Evolutionary conservation across 2,797 vertebrate genomes (phyloP).

Genomic region (Gymnocypris eckloni): DNA sequence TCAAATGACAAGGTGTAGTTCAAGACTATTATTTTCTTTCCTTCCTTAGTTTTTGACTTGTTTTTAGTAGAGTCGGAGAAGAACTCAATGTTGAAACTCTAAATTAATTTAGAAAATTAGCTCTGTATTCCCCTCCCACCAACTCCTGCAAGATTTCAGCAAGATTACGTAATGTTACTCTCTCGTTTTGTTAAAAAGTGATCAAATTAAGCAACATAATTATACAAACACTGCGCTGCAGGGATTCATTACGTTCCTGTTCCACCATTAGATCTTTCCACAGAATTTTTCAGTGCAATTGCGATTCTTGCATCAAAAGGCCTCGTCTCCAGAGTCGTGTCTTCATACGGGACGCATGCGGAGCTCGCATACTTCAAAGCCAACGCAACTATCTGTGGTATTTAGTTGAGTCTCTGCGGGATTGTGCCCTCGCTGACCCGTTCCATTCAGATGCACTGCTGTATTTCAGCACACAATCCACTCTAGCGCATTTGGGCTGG

Average conservation of each 20-base stretch:
- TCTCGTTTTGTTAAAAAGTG: conserved; percentile 52
- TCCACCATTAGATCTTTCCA: neutral
- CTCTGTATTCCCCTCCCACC: neutral
- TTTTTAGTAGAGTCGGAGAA: neutral
- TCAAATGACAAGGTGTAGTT: neutral
- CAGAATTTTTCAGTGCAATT: neutral
- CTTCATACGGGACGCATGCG: neutral
- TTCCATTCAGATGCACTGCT: conserved; percentile 7
- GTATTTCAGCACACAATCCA: neutral
- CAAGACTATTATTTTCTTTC: neutral
- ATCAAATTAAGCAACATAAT: conserved; percentile 62
- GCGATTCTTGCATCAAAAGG: neutral
- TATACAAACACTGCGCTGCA: conserved; percentile 43
- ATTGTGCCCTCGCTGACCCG: conserved; percentile 7
- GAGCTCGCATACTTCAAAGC: conserved; percentile 10
- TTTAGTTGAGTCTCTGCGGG: conserved; percentile 36
- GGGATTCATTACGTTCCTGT: conserved; percentile 26
- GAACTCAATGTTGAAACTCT: neutral
- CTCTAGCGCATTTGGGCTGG: neutral
- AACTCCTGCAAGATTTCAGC: neutral
- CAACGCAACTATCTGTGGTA: conserved; percentile 53
- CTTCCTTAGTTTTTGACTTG: neutral
- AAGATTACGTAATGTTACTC: conserved; percentile 8
- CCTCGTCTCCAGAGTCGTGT: neutral
- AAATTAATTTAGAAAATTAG: neutral